These are phyloP conservation scores for Saguinus oedipus DNA, from an alignment of 2,797 vertebrate species.

Conservation along the genomic window DNA sequence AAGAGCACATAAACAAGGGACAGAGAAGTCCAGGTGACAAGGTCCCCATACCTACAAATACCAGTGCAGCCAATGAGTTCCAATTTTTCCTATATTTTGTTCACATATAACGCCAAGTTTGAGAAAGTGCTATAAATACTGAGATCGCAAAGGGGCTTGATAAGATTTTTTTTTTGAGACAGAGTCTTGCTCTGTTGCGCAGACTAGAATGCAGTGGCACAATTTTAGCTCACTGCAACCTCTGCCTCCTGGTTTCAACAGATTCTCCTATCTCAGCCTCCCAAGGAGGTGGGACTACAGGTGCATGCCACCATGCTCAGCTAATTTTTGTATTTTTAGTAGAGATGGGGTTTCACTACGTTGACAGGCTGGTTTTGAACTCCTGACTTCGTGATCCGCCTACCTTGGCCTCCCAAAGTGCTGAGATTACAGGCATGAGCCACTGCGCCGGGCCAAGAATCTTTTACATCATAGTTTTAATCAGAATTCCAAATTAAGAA, in stretches of 20 bases:
- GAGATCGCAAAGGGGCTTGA: neutral
- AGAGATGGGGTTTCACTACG: neutral
- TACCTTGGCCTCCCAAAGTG: neutral
- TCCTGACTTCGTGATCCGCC: neutral
- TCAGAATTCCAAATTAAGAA: conserved; percentile 19
- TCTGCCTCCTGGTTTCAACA: neutral
- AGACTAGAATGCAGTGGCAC: neutral
- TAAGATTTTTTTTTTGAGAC: neutral
- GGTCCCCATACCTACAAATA: neutral
- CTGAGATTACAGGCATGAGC: neutral
- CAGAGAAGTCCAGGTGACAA: neutral
- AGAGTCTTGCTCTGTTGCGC: neutral
- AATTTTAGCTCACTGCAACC: neutral
- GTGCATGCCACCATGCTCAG: neutral
- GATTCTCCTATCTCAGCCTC: neutral
- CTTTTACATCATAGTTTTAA: neutral
- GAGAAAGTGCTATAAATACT: neutral
- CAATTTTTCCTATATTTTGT: neutral
- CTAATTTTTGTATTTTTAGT: neutral
- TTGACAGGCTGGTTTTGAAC: neutral
- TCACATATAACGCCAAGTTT: neutral
- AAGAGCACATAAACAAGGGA: neutral
- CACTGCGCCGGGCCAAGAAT: neutral
- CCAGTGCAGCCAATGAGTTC: neutral
- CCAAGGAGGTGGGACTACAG: neutral